Percentiles rank a stretch among this genome's conserved stretches.
phyloP scores from a whole-genome alignment of 1,140 invertebrate species.

The Drosophila jambulina region DNA sequence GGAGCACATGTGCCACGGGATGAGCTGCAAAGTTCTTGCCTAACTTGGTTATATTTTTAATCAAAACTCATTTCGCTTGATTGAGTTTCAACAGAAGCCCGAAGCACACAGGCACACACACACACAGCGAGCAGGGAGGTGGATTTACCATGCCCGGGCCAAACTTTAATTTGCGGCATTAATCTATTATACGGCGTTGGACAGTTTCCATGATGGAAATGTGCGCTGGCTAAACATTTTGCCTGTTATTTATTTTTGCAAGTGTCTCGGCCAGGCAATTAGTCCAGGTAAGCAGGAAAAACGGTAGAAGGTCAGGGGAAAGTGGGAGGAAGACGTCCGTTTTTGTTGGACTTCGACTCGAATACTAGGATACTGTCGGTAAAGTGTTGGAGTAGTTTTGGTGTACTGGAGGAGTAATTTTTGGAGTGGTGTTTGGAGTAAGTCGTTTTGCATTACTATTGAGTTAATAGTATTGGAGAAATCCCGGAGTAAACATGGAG shows the following conservation, averaged over 20 bases:
- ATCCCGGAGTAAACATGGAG: neutral
- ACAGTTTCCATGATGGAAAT: slow-evolving; percentile 41
- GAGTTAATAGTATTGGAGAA: neutral
- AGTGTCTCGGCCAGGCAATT: slow-evolving; percentile 39
- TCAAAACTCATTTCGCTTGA: slow-evolving; percentile 80
- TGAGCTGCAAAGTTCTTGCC: slow-evolving; percentile 52
- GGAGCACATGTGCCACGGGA: slow-evolving; percentile 13
- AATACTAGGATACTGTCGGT: neutral
- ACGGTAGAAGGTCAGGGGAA: neutral
- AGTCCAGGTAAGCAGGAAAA: slow-evolving; percentile 15
- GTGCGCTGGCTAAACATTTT: slow-evolving; percentile 27
- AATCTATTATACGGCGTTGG: slow-evolving; percentile 27
- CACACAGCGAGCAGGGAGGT: neutral
- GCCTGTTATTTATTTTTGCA: slow-evolving; percentile 52
- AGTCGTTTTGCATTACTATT: neutral
- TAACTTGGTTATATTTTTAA: slow-evolving; percentile 81
- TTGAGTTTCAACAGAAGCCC: slow-evolving; percentile 71
- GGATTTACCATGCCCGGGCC: slow-evolving; percentile 1
- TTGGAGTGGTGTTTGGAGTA: neutral
- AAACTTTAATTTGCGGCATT: slow-evolving; percentile 49
- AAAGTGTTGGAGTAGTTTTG: neutral
- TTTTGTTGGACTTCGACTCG: neutral
- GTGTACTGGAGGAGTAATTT: neutral
- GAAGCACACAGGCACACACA: slow-evolving; percentile 5
- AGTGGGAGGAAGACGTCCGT: neutral